Evolutionary conservation across 2,888 invertebrate genomes (phyloP).

Genomic region (Drosophila antonietae): DNA sequence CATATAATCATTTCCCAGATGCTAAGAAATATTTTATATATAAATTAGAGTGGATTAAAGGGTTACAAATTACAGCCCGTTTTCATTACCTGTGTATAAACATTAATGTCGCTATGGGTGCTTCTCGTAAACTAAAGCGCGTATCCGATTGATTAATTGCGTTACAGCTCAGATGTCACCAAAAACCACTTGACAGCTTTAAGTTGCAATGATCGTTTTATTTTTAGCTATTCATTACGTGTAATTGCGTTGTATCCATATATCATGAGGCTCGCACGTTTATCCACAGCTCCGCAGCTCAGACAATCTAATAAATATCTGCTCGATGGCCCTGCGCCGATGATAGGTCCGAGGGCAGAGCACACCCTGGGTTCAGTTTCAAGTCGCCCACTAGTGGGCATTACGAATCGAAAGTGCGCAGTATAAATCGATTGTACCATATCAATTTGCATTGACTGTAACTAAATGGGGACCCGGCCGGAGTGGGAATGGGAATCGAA

Average conservation of each 20-base stretch:
- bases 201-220: constrained; percentile 4
- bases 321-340: constrained; percentile 40
- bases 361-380: constrained; percentile 45
- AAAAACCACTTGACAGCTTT: constrained; percentile 22
- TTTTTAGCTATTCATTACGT: constrained; percentile 11
- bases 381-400: constrained; percentile 20
- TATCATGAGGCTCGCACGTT: constrained; percentile 17
- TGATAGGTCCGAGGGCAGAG: constrained; percentile 38
- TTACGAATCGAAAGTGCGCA: constrained; percentile 63
- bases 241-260: constrained; percentile 42
- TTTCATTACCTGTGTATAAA: too few species aligned
- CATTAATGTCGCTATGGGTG: too few species aligned
- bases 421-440: constrained; percentile 39
- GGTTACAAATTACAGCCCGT: too few species aligned
- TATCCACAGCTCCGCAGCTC: constrained; percentile 2
- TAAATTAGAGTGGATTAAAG: too few species aligned
- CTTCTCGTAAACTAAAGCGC: too few species aligned
- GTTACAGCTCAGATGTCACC: constrained; percentile 11
- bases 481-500: constrained; percentile 10
- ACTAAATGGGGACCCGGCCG: constrained; percentile 3
- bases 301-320: constrained; percentile 21
- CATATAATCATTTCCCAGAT: too few species aligned
- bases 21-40: too few species aligned
- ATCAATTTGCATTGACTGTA: constrained; percentile 53
- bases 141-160: constrained; percentile 21